Base-by-base conservation (phyloP, 1,140 invertebrate species). In the Drosophila sp. region DNA sequence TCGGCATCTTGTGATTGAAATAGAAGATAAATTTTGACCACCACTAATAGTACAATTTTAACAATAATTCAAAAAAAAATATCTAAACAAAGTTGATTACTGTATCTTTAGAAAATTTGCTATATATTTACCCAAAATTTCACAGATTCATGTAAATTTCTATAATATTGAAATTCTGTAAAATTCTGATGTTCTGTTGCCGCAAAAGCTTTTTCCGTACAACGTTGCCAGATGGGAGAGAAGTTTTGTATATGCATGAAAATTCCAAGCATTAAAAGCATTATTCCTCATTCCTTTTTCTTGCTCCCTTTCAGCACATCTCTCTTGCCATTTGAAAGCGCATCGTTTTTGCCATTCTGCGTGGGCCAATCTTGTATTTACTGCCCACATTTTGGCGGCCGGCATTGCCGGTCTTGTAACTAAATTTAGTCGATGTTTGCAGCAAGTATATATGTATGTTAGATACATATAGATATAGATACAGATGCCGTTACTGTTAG, bases 381-480 rank as follows among this genome's bases (percentile, higher is more conserved):
- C 54, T 50, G 69, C 53, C 69, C 63, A 72, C 62, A 66, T 53
- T 65, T 58, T 38, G 34, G 62, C 45, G 43, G 53, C 51, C 53
- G 43, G 66, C 59, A 40, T 46, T 21, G n/a, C 50, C 43, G 38
- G 65, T 34, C 38, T 38, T 25, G 67, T 40, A 14, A 66, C 69
- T 72, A 66, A 66, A 66, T 66, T 36, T 72, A 72, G 69, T 21
- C 21, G 25, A 64, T 11, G 9, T 3, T n/a, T 56, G 11, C 27
- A 46, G 32, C 40, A 46, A 7, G 8, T n/a, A 43, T 45, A n/a
- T 7, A 36, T 32, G 21, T 9, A 38, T 38, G 4, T 5, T n/a
- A 34, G 21, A 61, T 51, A 58, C 29, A 46, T 14, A 45, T 14
- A 45, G 14, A 40, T 29, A 34, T 21, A 36, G n/a, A 50, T 48